Evolutionary conservation across 2,797 vertebrate species (phyloP), one percentile per base, ranked within the genome.

Genomic region (Xiphophorus birchmanni): DNA sequence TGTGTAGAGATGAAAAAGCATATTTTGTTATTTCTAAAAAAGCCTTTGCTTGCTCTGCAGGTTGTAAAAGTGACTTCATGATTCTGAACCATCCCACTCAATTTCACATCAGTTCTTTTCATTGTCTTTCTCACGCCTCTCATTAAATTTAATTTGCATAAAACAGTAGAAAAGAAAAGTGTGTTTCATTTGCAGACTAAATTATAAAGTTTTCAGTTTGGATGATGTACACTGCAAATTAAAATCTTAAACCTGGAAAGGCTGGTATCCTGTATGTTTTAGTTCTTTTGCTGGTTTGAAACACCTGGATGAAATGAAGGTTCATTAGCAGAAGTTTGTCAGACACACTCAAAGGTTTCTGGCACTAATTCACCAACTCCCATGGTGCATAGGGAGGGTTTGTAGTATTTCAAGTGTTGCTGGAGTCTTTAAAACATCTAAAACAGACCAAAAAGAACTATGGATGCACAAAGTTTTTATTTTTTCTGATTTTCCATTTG

Each of bases 1-100:
- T 8, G 13, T 35, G 15, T 35, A 63, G 13, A 65, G 32, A 65
- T 65, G 60, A 35, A 37, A 35, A 65, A 65, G 0, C 18, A 67
- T 4, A 18, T 11, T 12, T 40, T 18, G 1, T 32, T 15, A 67
- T 67, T 40, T 10, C 4, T 37, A 11, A 65, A 65, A 35, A 23
- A 32, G 29, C 37, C 21, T 26, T 23, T 40, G 63, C 17, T 37
- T 17, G 35, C 63, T 67, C 63, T 67, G 21, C 35, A 40, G 35
- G 63, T 40, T 67, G 18, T 11, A 40, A 37, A 67, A 21, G 8
- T 23, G 17, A 67, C 63, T 40, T 18, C 4, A 67, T 21, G 7
- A 23, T 40, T 40, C 63, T 67, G 63, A 67, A 40, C 63, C 63
- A 67, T 67, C 63, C 63, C 63, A 67, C 63, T 67, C 18, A 67